Conservation (phyloP, 2,888 invertebrate genomes). For the Drosophila tripunctata region DNA sequence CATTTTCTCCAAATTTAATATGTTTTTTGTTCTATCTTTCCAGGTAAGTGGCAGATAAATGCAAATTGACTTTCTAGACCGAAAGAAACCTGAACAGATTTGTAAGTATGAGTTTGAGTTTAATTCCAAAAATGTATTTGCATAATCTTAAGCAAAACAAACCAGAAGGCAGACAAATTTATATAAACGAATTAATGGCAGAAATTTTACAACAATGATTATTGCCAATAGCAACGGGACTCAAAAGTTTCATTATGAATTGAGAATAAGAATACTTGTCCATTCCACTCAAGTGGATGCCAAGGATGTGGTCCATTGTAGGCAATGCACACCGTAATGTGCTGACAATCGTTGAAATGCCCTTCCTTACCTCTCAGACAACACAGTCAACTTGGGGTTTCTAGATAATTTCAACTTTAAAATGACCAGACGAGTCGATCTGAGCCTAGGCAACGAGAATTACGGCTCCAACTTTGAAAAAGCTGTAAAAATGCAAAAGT, state of each 20-base stretch:
- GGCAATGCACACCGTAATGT: constrained; percentile 60
- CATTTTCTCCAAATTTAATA: background rate
- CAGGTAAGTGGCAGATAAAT: constrained; percentile 63
- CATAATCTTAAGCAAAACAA: constrained; percentile 47
- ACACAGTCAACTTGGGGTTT: constrained; percentile 40
- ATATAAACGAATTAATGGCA: constrained; percentile 66
- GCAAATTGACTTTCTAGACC: constrained; percentile 16
- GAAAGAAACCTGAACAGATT: constrained; percentile 3
- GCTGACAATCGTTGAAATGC: constrained; percentile 70
- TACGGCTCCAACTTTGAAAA: constrained; percentile 52
- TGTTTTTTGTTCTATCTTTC: constrained; percentile 25
- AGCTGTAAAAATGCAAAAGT: constrained; percentile 76
- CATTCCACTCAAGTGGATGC: background rate
- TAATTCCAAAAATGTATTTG: constrained; percentile 29
- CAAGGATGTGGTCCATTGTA: constrained; percentile 4
- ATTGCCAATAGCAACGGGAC: constrained; percentile 57
- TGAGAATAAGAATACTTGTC: constrained; percentile 20
- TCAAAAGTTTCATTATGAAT: constrained; percentile 55
- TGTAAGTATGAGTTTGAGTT: constrained; percentile 29
- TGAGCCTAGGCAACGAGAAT: constrained; percentile 55
- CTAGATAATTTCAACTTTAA: constrained; percentile 73
- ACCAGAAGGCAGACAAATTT: constrained; percentile 47
- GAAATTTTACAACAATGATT: constrained; percentile 52
- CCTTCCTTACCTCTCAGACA: constrained; percentile 23
- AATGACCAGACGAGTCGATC: constrained; percentile 54